Conservation (phyloP, 2,113 vertebrate species). For the Muntiacus reevesi region DNA sequence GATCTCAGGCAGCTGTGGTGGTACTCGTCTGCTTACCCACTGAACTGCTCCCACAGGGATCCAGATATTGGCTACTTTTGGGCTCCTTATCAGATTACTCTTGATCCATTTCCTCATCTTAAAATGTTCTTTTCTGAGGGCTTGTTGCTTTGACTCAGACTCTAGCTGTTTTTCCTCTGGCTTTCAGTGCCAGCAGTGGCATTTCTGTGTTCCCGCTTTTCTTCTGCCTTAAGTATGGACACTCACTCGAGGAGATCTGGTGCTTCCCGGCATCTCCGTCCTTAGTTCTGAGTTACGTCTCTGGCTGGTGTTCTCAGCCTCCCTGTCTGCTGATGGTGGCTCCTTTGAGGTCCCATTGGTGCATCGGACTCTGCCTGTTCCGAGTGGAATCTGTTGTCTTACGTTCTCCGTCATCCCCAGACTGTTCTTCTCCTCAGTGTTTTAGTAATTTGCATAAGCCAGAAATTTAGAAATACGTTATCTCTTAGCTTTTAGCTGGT, state of each 20-base stretch:
- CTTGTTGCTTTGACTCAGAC: not conserved
- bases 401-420: not conserved
- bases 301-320: not conserved
- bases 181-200: not conserved
- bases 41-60: not conserved
- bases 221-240: not conserved
- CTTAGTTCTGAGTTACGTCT: not conserved
- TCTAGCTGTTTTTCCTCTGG: not conserved
- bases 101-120: not conserved
- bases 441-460: not conserved
- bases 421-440: not conserved
- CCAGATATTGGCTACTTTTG: not conserved
- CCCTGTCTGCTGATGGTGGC: not conserved
- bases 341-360: not conserved
- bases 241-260: not conserved
- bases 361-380: not conserved
- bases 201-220: not conserved
- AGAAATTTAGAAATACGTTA: not conserved
- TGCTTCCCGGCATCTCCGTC: not conserved
- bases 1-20: not conserved
- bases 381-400: not conserved
- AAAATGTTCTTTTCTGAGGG: not conserved
- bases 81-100: not conserved
- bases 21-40: not conserved
- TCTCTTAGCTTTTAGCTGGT: not conserved